Base-by-base conservation (phyloP, 2,113 vertebrate genomes). In the Brachirus orientalis region DNA sequence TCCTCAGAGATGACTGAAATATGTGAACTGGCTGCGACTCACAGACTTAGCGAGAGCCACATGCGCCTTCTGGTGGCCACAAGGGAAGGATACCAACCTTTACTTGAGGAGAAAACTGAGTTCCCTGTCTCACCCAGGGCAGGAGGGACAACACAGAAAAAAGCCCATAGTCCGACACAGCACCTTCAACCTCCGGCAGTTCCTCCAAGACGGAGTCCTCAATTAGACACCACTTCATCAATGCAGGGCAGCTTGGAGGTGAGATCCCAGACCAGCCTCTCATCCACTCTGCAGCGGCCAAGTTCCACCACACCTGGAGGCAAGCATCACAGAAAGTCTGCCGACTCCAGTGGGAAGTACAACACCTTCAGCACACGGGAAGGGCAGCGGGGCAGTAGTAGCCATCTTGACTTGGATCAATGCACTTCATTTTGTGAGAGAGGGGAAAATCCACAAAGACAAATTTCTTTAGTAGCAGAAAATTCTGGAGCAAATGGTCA, bases 1-100 rank as follows among this genome's bases (percentile, higher is more conserved):
- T 99, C 97, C 66, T 99, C 97, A 60, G 97, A 99, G 93, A 98
- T 99, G 95, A 99, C 97, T 7, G 97, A 99, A 92, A 95, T 93
- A 85, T 98, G 93, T 82, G 97, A 99, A 84, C 85, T 96, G 88
- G 95, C 95, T 4, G 86, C 95, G 4, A 92, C 94, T 51, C 96
- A 98, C 91, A 95, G 96, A 82, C 94, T 96, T 81, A 93, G 90
- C 0, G 96, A 98, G 90, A 95, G 92, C 85, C 92, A 94, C 72
- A 92, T 95, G 80, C 96, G 95, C 71, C 92, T 97, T 80, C 93
- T 99, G 80, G 91, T 98, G 83, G 93, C 95, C 82, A 94, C 95
- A 57, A 93, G 92, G 22, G 96, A 98, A 89, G 95, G 95, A 38
- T 98, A 97, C 88, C 96, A 97, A 77, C 93, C 95, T 8, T 92